Conservation (phyloP, 2,888 invertebrate species). For the Sinodicranocentrus sp. region DNA sequence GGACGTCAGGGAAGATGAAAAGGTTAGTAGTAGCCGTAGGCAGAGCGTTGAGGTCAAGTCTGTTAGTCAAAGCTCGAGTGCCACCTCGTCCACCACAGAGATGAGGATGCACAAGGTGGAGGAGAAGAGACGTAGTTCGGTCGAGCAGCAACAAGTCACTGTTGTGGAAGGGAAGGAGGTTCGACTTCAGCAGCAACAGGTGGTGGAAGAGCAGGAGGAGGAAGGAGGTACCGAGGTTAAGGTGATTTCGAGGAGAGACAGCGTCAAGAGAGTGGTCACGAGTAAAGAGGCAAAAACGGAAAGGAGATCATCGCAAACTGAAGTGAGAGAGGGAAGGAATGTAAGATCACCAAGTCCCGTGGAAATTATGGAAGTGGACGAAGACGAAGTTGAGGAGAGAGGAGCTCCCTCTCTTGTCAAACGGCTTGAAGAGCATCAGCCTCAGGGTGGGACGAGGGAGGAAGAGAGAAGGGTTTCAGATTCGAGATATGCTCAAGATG, state of each 20-base stretch:
- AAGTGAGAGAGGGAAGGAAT: constrained; percentile 8
- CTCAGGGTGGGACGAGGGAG: neutral
- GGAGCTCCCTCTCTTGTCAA: neutral
- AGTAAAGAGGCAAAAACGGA: neutral
- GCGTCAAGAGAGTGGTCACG: neutral
- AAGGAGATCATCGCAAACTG: neutral
- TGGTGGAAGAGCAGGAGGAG: constrained; percentile 8
- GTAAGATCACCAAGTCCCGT: constrained; percentile 28
- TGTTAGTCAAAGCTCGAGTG: neutral
- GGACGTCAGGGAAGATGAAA: constrained; percentile 79
- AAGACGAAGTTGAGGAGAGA: constrained; percentile 27
- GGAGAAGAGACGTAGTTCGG: constrained; percentile 26
- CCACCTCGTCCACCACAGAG: constrained; percentile 16
- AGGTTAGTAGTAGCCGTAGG: constrained; percentile 53
- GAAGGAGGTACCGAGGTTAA: constrained; percentile 11
- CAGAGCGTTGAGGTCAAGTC: constrained; percentile 33
- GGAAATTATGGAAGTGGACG: constrained; percentile 54
- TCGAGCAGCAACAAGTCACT: constrained; percentile 29
- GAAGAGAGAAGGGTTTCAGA: neutral
- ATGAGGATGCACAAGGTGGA: constrained; percentile 48
- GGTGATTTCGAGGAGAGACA: constrained; percentile 8
- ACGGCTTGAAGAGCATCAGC: constrained; percentile 5
- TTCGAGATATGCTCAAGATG: constrained; percentile 79
- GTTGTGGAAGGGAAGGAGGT: constrained; percentile 44
- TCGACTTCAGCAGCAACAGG: constrained; percentile 15